Conservation (phyloP, 2,888 invertebrate genomes). For the Podotricha telesiphe region DNA sequence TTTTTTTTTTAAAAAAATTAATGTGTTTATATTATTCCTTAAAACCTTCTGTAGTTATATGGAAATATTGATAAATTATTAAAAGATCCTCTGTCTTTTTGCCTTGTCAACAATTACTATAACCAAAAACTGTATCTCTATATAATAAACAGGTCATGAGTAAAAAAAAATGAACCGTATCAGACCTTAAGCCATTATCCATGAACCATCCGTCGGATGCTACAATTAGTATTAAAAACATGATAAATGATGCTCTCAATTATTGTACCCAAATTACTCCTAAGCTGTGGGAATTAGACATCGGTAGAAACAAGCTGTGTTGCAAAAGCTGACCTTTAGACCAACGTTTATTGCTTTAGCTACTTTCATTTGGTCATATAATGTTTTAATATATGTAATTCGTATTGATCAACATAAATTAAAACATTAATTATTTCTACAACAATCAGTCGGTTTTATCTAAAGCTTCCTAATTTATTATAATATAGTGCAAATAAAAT, state of each 20-base stretch:
- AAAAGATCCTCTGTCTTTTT: neutral
- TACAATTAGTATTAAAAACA: slow-evolving; percentile 46
- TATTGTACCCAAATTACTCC: slow-evolving; percentile 45
- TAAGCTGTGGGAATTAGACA: slow-evolving; percentile 48
- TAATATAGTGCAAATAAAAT: too few relatives aligned
- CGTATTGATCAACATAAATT: neutral
- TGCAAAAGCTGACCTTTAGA: slow-evolving; percentile 40
- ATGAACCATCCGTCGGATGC: slow-evolving; percentile 43
- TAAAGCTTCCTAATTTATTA: neutral
- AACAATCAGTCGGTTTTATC: neutral
- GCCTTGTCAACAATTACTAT: neutral
- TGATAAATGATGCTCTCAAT: slow-evolving; percentile 51
- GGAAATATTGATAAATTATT: neutral
- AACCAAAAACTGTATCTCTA: neutral
- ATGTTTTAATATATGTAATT: neutral
- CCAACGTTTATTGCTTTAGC: slow-evolving; percentile 21
- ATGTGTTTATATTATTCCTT: neutral
- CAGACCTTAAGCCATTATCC: slow-evolving; percentile 56
- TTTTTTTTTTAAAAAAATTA: neutral
- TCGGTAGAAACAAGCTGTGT: slow-evolving; percentile 34
- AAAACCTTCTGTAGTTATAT: neutral
- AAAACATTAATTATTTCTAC: neutral
- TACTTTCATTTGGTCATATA: slow-evolving; percentile 22
- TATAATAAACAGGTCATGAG: neutral
- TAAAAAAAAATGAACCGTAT: slow-evolving; percentile 12